Evolutionary conservation across 2,113 vertebrate species (phyloP).

Genomic region (Ailurus styani): DNA sequence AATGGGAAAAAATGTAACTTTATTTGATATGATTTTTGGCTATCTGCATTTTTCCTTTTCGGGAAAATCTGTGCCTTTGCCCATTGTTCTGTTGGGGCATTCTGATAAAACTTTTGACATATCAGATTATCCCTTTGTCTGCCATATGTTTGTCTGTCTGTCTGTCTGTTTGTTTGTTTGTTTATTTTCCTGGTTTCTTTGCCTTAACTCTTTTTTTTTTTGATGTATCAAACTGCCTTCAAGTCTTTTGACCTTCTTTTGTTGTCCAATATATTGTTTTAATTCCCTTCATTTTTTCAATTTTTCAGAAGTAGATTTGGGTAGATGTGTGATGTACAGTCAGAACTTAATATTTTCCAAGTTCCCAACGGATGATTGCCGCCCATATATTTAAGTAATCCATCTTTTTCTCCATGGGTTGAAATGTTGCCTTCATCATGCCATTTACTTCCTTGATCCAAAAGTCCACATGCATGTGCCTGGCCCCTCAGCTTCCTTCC

Average conservation of each 20-base stretch:
- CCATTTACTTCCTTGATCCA: neutral
- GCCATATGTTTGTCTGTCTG: too few relatives aligned
- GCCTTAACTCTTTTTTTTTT: neutral
- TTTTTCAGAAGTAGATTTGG: neutral
- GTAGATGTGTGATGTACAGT: neutral
- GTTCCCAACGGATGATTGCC: neutral
- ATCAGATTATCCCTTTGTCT: neutral
- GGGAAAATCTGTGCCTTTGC: neutral
- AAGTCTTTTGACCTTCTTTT: neutral
- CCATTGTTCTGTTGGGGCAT: neutral
- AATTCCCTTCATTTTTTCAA: neutral
- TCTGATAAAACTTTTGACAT: neutral
- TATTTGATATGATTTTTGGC: neutral
- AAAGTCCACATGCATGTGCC: neutral
- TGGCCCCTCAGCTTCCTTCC: too few relatives aligned
- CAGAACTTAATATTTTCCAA: neutral
- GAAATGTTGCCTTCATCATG: neutral
- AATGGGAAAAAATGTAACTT: neutral
- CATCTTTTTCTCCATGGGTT: neutral
- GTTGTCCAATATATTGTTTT: neutral
- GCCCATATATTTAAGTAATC: neutral
- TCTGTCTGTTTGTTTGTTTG: too few relatives aligned
- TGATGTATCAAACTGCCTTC: neutral
- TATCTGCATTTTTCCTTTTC: neutral
- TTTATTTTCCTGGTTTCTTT: neutral